A percentile compares a stretch with the other conserved stretches of the same genome.
phyloP scores from a whole-genome alignment of 2,888 invertebrate genomes.

The Monoplex corrugatus region DNA sequence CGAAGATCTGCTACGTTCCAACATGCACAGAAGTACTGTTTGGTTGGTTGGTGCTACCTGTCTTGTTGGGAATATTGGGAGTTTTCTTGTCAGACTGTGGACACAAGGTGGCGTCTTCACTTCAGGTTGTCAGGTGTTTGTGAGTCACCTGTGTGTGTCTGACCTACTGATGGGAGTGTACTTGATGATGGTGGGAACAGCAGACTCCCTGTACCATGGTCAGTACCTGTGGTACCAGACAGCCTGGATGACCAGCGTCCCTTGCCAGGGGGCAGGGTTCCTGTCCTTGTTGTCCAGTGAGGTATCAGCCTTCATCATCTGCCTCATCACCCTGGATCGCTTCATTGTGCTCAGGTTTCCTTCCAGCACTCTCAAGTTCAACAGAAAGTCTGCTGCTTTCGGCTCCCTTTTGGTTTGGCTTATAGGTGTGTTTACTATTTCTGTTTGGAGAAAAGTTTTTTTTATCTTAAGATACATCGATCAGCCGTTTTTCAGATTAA shows the following conservation, averaged over 20 bases:
- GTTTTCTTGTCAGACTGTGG: not conserved
- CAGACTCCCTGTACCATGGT: not conserved
- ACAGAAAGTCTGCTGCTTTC: not conserved
- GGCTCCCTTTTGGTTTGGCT: not conserved
- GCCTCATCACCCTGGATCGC: not conserved
- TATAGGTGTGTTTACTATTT: not conserved
- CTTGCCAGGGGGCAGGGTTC: not conserved
- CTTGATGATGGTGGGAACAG: not conserved
- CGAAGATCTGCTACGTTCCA: not conserved
- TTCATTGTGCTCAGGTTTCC: not conserved
- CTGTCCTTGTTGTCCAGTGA: not conserved
- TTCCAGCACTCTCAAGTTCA: not conserved
- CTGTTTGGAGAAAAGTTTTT: no score
- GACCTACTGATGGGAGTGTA: not conserved
- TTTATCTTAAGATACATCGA: no score
- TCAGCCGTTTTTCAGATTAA: no score
- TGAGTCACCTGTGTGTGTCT: not conserved
- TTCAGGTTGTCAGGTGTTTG: not conserved
- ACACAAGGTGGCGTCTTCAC: no score
- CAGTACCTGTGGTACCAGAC: not conserved
- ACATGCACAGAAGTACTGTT: not conserved
- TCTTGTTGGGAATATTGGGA: not conserved
- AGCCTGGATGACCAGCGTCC: not conserved
- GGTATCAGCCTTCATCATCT: not conserved
- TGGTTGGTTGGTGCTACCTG: not conserved